Conservation (phyloP, 2,888 invertebrate species). For the Dendrolimus houi region DNA sequence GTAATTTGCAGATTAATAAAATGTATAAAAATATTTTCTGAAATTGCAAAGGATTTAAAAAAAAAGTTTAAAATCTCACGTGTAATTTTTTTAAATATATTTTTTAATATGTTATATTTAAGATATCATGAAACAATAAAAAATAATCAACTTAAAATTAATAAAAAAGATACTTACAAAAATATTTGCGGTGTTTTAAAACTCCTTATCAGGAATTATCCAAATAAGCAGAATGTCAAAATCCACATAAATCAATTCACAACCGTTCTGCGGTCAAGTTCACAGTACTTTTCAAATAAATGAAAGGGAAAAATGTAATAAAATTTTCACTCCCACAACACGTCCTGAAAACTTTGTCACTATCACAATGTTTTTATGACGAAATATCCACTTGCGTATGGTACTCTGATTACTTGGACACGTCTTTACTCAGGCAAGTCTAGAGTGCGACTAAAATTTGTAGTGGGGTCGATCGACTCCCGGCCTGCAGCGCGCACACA, state of each 20-base stretch:
- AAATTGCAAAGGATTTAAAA: no score
- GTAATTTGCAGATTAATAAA: no score
- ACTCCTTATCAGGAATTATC: conserved; percentile 70
- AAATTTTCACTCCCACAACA: conserved; percentile 66
- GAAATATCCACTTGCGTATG: conserved; percentile 53
- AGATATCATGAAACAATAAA: no score
- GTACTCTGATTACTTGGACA: conserved; percentile 43
- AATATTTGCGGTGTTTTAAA: conserved; percentile 68
- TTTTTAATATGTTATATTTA: no score
- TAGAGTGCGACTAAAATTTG: conserved; percentile 67
- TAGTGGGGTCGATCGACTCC: conserved; percentile 69
- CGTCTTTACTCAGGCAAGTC: conserved; percentile 49
- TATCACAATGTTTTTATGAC: conserved; percentile 71
- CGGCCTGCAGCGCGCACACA: conserved; percentile 57
- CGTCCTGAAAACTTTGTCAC: conserved; percentile 60
- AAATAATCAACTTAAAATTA: conserved; percentile 6
- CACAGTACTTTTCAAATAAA: conserved; percentile 38
- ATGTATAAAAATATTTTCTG: no score
- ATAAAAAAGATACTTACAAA: conserved; percentile 59
- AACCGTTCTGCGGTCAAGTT: conserved; percentile 35
- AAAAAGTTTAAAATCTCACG: no score
- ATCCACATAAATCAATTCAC: conserved; percentile 51
- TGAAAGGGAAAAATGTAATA: conserved; percentile 33
- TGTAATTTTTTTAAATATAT: no score
- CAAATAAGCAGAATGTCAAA: conserved; percentile 65